Evolutionary conservation across 2,888 invertebrate species (phyloP), one percentile per base, ranked within the genome.

Genomic region (Agonopterix subpropinquella): DNA sequence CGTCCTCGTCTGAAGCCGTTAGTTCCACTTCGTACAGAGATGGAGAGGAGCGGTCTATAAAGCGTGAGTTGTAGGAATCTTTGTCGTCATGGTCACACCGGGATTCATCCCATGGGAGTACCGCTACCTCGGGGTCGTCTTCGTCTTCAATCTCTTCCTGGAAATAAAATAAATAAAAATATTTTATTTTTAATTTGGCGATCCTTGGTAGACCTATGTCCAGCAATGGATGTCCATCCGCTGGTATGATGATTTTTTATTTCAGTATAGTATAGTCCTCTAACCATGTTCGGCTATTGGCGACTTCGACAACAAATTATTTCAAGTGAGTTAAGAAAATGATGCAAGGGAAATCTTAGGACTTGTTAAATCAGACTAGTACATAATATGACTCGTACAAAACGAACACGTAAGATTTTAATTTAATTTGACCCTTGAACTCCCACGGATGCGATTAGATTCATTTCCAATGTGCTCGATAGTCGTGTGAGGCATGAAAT

Each of bases 1-100:
- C 86, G 1, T 88, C 88, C 57, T 88, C 87, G 15, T 87, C 87
- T 0, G 87, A 87, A 0, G 87, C 82, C 0, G 87, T 86, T 2
- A 87, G 67, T 49, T 87, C 87, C 3, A 87, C 78, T 56, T 85
- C 87, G 52, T 67, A 80, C 1, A 87, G 76, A 0, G 80, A 80
- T 0, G 87, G 80, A 0, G 85, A 82, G 0, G 72, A 64, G 0
- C 80, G 69, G 39, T 74, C 45, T 28, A 44, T 18, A 36, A 11
- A 47, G 10, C 11, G 28, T 36, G 18, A 36, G 13, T 46, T 39
- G 9, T 36, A 36, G 35, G 44, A 36, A 1, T 41, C 11, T 35
- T 45, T 44, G 13, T 10, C 45, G 1, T 35, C 44, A 41, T 43
- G 44, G 45, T 42, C 11, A 1, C 36, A 9, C 4, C 8, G 8